Conservation (phyloP, 2,888 invertebrate genomes). For the Stenolophus ochropezus region DNA sequence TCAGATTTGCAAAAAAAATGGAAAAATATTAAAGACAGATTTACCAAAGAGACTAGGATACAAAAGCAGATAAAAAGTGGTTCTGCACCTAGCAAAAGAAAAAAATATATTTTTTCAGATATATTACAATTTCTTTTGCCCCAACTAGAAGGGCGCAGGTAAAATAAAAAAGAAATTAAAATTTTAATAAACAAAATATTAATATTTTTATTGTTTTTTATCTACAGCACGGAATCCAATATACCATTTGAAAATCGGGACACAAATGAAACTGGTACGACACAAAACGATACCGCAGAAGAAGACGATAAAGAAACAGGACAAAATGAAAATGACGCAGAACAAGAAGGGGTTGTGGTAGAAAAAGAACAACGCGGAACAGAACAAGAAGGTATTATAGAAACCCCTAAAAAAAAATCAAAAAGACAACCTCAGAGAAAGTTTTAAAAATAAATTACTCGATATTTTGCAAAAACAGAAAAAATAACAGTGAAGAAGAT, state of each 20-base stretch:
- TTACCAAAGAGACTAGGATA: slow-evolving; percentile 59
- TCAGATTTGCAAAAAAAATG: slow-evolving; percentile 63
- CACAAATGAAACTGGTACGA: neutral
- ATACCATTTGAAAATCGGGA: neutral
- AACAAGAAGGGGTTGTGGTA: neutral
- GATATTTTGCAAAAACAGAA: neutral
- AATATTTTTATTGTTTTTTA: neutral
- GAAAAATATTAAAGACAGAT: slow-evolving; percentile 61
- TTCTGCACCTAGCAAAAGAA: slow-evolving; percentile 45
- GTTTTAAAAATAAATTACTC: neutral
- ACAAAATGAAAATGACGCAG: neutral
- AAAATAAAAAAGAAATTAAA: neutral
- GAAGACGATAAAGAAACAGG: slow-evolving; percentile 2
- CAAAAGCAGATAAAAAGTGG: slow-evolving; percentile 22
- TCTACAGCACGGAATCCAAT: neutral
- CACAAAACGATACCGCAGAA: neutral
- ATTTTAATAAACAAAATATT: neutral
- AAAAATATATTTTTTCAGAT: slow-evolving; percentile 62
- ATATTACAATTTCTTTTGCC: slow-evolving; percentile 60
- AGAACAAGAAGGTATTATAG: neutral
- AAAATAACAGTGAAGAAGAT: neutral
- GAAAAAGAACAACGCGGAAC: neutral
- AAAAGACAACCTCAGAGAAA: slow-evolving; percentile 1
- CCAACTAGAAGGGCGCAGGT: neutral
- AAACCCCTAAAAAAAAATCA: neutral